Conservation (phyloP, 1,140 invertebrate genomes). For the Muscidifurax raptorellus region DNA sequence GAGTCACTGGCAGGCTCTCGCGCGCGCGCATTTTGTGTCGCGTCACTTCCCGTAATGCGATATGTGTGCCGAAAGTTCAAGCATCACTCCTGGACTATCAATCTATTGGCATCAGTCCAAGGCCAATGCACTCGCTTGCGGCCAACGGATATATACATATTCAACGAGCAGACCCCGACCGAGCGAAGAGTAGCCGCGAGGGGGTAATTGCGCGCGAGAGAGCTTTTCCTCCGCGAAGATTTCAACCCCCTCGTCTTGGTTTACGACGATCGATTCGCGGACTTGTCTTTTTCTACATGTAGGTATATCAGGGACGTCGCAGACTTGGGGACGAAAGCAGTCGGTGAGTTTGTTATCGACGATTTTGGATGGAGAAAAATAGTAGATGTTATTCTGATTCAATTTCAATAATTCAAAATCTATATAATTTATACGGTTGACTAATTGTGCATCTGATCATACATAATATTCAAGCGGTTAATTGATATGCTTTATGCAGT, state of each 20-base stretch:
- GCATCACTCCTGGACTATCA: slow-evolving; percentile 72
- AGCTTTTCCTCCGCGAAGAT: slow-evolving; percentile 45
- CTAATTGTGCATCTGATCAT: too few species aligned
- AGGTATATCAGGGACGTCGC: too few species aligned
- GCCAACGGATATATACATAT: slow-evolving; percentile 65
- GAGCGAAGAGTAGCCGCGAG: slow-evolving; percentile 46
- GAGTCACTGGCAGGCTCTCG: slow-evolving; percentile 13
- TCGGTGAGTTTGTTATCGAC: too few species aligned
- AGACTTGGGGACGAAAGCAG: neutral
- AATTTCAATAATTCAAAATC: too few species aligned
- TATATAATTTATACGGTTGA: too few species aligned
- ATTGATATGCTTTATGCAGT: too few species aligned
- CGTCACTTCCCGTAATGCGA: slow-evolving; percentile 71
- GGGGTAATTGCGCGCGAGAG: slow-evolving; percentile 60
- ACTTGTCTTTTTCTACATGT: slow-evolving; percentile 5
- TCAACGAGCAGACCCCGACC: slow-evolving; percentile 56
- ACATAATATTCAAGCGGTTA: too few species aligned
- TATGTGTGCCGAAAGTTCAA: slow-evolving; percentile 67
- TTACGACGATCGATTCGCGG: neutral
- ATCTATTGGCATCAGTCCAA: slow-evolving; percentile 73
- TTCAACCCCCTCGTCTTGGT: neutral
- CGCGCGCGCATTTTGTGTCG: slow-evolving; percentile 52
- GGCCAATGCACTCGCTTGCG: slow-evolving; percentile 68
- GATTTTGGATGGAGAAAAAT: too few species aligned
- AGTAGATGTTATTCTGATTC: too few species aligned